Conservation (phyloP, 1,140 invertebrate species). For the Lordiphosa clarofinis region DNA sequence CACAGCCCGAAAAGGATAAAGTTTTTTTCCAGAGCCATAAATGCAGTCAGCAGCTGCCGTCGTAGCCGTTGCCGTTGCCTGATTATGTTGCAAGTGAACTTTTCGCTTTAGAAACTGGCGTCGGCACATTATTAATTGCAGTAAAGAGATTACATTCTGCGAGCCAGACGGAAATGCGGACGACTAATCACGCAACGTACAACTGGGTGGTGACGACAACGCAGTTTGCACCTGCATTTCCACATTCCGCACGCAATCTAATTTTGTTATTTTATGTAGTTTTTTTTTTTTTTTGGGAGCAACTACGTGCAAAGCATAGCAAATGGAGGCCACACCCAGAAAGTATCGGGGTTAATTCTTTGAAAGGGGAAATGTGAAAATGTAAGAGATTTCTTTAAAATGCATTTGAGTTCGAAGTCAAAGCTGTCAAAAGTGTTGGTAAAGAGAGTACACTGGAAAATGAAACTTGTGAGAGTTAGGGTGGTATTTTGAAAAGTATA, state of each 20-base stretch:
- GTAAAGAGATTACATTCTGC: conserved; percentile 52
- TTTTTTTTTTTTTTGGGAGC: not conserved
- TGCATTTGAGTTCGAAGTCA: no score
- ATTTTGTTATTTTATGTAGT: no score
- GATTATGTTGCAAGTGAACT: conserved; percentile 7
- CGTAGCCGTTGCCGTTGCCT: not conserved
- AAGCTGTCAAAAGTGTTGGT: no score
- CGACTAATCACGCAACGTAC: conserved; percentile 16
- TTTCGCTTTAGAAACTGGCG: conserved; percentile 43
- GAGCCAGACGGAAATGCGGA: conserved; percentile 10
- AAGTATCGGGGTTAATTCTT: no score
- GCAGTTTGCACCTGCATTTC: conserved; percentile 60
- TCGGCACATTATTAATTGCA: conserved; percentile 54
- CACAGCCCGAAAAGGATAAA: conserved; percentile 9
- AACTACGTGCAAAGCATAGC: conserved; percentile 50
- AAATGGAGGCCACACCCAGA: conserved; percentile 21
- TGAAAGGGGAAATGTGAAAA: no score
- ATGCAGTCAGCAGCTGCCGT: no score
- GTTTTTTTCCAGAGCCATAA: not conserved
- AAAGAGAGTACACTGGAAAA: no score
- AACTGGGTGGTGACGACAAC: conserved; percentile 29
- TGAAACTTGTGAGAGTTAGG: no score
- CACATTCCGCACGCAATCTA: conserved; percentile 70
- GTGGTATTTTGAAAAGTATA: no score
- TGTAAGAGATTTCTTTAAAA: no score